Evolutionary conservation across 2,797 vertebrate genomes (phyloP).

Genomic region (Pampus argenteus): DNA sequence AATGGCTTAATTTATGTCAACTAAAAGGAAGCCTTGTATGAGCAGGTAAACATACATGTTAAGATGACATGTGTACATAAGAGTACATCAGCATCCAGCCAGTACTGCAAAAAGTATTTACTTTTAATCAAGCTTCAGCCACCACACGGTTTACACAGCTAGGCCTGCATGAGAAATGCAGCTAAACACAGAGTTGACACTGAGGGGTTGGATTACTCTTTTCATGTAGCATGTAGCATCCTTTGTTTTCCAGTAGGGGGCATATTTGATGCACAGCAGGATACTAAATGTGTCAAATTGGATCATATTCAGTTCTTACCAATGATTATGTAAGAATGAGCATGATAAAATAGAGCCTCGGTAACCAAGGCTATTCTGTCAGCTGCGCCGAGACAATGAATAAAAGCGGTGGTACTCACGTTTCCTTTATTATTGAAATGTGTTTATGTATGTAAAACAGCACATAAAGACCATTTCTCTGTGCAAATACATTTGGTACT

Average conservation of each 20-base stretch:
- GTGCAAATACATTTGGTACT: constrained; percentile 82
- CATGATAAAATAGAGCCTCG: neutral
- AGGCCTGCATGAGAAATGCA: constrained; percentile 46
- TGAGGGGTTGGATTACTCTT: neutral
- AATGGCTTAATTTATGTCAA: constrained; percentile 44
- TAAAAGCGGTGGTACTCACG: constrained; percentile 40
- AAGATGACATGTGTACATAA: no score
- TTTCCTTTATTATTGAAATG: constrained; percentile 84
- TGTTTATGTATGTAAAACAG: constrained; percentile 83
- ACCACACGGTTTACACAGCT: constrained; percentile 48
- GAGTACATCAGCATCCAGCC: constrained; percentile 17
- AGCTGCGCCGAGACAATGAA: constrained; percentile 28
- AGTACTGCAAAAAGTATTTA: constrained; percentile 51
- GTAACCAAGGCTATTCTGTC: constrained; percentile 8
- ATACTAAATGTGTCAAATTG: constrained; percentile 32
- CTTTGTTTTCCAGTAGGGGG: constrained; percentile 72
- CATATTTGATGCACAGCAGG: constrained; percentile 65
- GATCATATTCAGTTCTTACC: constrained; percentile 31
- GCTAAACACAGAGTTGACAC: constrained; percentile 2
- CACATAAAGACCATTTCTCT: constrained; percentile 78
- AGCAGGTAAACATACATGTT: constrained; percentile 36
- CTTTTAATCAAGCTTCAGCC: constrained; percentile 61
- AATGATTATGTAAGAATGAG: constrained; percentile 48
- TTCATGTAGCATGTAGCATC: constrained; percentile 23
- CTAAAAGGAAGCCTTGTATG: constrained; percentile 49